Conservation (phyloP, 2,797 vertebrate genomes). For the Enteromius viviparus region DNA sequence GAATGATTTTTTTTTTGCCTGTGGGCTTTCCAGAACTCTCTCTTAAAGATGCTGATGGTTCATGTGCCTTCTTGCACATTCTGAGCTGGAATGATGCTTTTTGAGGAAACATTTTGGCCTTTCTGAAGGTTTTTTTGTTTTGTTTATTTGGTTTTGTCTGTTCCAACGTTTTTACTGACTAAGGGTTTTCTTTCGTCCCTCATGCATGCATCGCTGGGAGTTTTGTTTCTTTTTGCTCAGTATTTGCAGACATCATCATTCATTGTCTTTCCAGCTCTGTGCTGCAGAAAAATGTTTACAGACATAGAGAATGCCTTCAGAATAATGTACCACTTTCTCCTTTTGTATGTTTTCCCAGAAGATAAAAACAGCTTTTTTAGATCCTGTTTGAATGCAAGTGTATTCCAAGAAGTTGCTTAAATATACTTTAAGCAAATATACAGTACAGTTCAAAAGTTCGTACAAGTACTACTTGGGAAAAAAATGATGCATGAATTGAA, state of each 20-base stretch:
- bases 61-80: background rate
- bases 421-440: background rate
- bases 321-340: background rate
- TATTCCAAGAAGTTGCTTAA: background rate
- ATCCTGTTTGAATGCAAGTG: background rate
- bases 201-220: background rate
- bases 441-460: background rate
- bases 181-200: background rate
- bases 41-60: background rate
- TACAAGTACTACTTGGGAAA: background rate
- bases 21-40: background rate
- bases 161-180: background rate
- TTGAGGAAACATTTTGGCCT: slow-evolving; percentile 14
- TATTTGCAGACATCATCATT: background rate
- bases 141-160: slow-evolving; percentile 14
- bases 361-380: background rate
- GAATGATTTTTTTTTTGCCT: background rate
- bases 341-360: background rate
- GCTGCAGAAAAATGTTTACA: background rate
- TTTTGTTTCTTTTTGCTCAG: background rate
- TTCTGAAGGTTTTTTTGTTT: slow-evolving; percentile 8
- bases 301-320: background rate
- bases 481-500: background rate
- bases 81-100: background rate
- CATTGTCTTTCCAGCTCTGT: background rate